Evolutionary conservation across 2,888 invertebrate genomes (phyloP), one percentile per base, ranked within the genome.

Genomic region (Tetragnatha montana): DNA sequence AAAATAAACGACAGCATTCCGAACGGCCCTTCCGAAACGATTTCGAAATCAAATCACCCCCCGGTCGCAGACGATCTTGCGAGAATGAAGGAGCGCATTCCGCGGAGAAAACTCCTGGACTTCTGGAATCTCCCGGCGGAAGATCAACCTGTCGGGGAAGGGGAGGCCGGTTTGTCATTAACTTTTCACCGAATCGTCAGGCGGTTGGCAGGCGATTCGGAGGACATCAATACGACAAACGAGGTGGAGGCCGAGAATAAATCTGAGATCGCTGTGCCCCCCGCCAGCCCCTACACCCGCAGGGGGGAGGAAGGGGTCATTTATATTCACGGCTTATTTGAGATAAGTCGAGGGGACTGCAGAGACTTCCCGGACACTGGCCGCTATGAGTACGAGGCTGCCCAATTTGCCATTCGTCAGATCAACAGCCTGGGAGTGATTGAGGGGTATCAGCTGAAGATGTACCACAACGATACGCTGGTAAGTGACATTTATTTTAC

Each of bases 381-480:
- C 0, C 89, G 76, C 8, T 92, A 92, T 14, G 93, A 93, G 83
- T 91, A 92, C 81, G 92, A 92, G 21, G 97, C 97, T 0, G 97
- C 97, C 0, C 95, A 95, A 92, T 94, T 97, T 92, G 97, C 97
- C 0, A 96, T 97, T 78, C 94, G 95, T 89, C 96, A 97, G 92
- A 96, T 98, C 92, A 97, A 97, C 94, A 94, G 95, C 87, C 94
- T 95, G 92, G 94, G 94, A 8, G 92, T 96, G 78, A 94, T 97
- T 84, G 95, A 96, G 0, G 96, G 96, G 76, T 97, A 97, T 93
- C 95, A 94, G 79, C 94, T 98, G 90, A 95, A 96, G 91, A 95
- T 97, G 91, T 95, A 97, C 92, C 95, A 96, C 92, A 97, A 97
- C 93, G 97, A 98, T 93, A 97, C 97, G 0, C 95, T 96, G 96